Evolutionary conservation across 2,113 vertebrate species (phyloP).

Genomic region (Pica pica): DNA sequence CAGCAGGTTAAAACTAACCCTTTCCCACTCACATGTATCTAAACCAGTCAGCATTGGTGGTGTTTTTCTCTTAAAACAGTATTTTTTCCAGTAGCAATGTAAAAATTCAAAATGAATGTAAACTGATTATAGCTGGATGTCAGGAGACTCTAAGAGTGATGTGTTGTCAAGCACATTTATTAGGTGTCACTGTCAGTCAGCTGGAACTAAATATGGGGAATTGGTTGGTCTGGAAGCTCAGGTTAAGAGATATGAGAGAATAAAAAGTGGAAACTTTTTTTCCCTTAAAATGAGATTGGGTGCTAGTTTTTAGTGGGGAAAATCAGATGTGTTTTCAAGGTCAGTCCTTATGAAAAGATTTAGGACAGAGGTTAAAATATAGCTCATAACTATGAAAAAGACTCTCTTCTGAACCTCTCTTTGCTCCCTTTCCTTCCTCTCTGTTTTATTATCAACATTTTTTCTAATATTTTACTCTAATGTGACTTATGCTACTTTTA

Average conservation of each 20-base stretch:
- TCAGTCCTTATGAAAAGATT: neutral
- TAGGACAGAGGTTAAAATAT: neutral
- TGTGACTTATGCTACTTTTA: neutral
- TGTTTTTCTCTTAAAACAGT: neutral
- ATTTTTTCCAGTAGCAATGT: neutral
- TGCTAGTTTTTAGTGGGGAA: neutral
- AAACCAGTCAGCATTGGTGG: neutral
- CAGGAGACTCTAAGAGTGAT: neutral
- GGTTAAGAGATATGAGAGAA: neutral
- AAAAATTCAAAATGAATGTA: neutral
- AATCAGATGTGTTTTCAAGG: neutral
- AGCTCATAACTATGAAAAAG: neutral
- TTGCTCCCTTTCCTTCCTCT: neutral
- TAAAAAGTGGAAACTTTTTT: neutral
- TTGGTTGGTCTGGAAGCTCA: neutral
- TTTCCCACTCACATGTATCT: neutral
- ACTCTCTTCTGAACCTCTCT: neutral
- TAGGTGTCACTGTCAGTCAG: neutral
- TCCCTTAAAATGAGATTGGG: neutral
- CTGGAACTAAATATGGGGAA: neutral
- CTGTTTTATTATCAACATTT: neutral
- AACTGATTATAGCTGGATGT: neutral
- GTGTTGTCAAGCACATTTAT: neutral
- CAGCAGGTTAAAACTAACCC: neutral
- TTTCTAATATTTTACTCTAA: conserved; percentile 11